phyloP scores from a whole-genome alignment of 2,888 invertebrate species.

The Dasypogon diadema region DNA sequence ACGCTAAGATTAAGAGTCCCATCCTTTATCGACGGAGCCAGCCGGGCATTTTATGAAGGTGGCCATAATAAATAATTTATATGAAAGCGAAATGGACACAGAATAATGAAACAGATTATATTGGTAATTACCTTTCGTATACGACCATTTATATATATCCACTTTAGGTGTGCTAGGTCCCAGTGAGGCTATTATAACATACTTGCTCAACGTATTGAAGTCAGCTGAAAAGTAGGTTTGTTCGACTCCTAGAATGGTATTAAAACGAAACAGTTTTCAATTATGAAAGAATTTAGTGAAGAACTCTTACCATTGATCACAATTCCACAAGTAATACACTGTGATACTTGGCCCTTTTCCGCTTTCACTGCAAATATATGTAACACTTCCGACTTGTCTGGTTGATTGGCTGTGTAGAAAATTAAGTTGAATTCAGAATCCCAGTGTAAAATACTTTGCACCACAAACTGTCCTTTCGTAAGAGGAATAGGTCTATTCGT shows the following conservation, averaged over 20 bases:
- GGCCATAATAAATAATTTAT: too few relatives aligned
- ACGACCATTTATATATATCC: constrained; percentile 71
- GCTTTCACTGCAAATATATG: constrained; percentile 83
- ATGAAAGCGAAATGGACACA: too few relatives aligned
- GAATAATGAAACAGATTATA: too few relatives aligned
- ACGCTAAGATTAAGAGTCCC: too few relatives aligned
- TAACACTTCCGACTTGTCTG: constrained; percentile 79
- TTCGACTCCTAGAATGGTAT: constrained; percentile 59
- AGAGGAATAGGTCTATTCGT: constrained; percentile 67
- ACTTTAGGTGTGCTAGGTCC: constrained; percentile 88
- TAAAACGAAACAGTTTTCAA: too few relatives aligned
- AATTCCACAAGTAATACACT: constrained; percentile 83
- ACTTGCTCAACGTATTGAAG: constrained; percentile 76
- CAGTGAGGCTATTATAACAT: constrained; percentile 81
- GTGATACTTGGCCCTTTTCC: constrained; percentile 67
- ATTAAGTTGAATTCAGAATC: constrained; percentile 75
- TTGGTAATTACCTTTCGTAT: constrained; percentile 61
- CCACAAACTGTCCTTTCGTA: constrained; percentile 77
- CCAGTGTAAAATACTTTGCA: constrained; percentile 82
- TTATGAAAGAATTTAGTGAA: too few relatives aligned
- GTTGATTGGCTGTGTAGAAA: constrained; percentile 87
- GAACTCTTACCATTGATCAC: constrained; percentile 48
- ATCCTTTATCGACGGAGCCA: too few relatives aligned
- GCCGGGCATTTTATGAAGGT: too few relatives aligned
- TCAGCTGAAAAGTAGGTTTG: constrained; percentile 70